Evolutionary conservation across 2,888 invertebrate species (phyloP), one percentile per base, ranked within the genome.

Genomic region (Macrophya annulata): DNA sequence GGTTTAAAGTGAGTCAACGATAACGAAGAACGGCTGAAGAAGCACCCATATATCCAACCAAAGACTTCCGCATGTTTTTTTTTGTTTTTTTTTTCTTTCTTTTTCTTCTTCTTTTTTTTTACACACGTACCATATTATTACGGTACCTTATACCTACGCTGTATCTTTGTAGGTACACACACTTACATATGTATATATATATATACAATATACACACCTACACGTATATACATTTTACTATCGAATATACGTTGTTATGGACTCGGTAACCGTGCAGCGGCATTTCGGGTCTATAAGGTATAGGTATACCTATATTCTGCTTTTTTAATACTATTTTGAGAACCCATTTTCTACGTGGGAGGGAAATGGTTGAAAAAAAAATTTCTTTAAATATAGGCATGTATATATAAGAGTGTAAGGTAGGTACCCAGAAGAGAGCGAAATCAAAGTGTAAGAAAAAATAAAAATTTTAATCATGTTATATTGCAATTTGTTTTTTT

Each of bases 51-150:
- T 62, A 62, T 62, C 51, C 76, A 51, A 51, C 51, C 48, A 48
- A 48, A 48, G 76, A 76, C 76, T 76, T 76, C 76, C 76, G 76
- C 31, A 48, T 76, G 25, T 76, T 76, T 74, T 74, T 31, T 31
- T 31, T 31, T 31, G 1, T 31, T 3, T 31, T 31, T 31, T 3
- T 31, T 31, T 31, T 3, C 3, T 3, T 31, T 31, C 3, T 3
- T 31, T 31, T 31, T 3, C 3, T 31, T 31, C 31, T 31, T 31
- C 3, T 31, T 31, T 31, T 55, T 55, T 55, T 55, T n/a, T 21
- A 76, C 76, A 76, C 45, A 15, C 40, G 12, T 43, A 51, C 51
- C 25, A 25, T 62, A 62, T 76, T 51, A 51, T 76, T 76, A 51
- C 76, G 76, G 76, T 76, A 76, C 76, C 6, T 51, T 71, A 40